A percentile compares a stretch with the other conserved stretches of the same genome.
These are phyloP conservation scores for Incurvaria masculella DNA, from an alignment of 2,888 invertebrate genomes.

Conservation along the genomic window DNA sequence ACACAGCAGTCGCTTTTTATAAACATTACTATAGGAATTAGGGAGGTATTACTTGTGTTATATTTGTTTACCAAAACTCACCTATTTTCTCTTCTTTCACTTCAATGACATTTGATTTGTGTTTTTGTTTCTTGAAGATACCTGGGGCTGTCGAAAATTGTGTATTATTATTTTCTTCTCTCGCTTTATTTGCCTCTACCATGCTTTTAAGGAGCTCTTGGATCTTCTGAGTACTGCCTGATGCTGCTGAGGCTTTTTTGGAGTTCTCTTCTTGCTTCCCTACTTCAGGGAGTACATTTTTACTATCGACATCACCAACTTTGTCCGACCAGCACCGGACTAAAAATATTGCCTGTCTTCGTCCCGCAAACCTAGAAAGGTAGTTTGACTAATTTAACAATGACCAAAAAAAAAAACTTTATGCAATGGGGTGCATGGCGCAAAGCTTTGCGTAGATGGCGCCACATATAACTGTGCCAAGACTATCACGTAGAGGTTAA, in stretches of 20 bases:
- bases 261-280: conserved; percentile 16
- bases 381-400: no score
- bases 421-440: no score
- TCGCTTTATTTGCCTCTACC: conserved; percentile 38
- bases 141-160: conserved; percentile 37
- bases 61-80: conserved; percentile 14
- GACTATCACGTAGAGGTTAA: no score
- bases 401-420: no score
- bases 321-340: conserved; percentile 30
- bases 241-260: conserved; percentile 16
- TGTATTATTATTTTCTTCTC: conserved; percentile 34
- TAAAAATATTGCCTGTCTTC: conserved; percentile 26
- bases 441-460: no score
- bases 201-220: conserved; percentile 41
- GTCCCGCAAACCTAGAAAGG: conserved; percentile 17
- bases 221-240: conserved; percentile 37
- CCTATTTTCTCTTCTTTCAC: conserved; percentile 41
- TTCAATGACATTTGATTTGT: conserved; percentile 27
- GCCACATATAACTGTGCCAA: no score
- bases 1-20: background rate
- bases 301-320: conserved; percentile 30
- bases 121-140: conserved; percentile 24
- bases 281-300: conserved; percentile 19
- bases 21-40: background rate
- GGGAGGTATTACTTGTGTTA: conserved; percentile 1